A percentile compares a stretch with the other conserved stretches of the same genome.
Evolutionary conservation across 2,113 vertebrate genomes (phyloP).

Genomic region (Lophura nycthemera): DNA sequence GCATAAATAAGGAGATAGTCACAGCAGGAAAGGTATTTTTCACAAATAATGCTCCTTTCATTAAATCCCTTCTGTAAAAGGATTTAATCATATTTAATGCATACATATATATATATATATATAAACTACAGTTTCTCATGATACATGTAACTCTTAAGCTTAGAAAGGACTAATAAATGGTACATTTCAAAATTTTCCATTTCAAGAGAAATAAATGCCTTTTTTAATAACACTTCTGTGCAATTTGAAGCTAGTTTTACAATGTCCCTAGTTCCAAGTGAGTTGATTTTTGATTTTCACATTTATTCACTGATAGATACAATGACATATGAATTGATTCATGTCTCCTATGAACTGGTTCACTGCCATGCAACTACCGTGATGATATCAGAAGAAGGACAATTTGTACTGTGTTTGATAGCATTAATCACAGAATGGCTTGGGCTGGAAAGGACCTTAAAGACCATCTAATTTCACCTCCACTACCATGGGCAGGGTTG

Average conservation of each 20-base stretch:
- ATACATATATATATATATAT: not conserved
- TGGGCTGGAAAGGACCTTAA: no score
- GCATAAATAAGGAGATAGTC: not conserved
- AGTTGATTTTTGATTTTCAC: not conserved
- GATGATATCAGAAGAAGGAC: accelerated
- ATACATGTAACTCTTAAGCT: not conserved
- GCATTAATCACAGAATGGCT: no score
- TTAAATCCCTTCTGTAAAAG: not conserved
- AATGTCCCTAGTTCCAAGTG: not conserved
- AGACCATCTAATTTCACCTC: no score
- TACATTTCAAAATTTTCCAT: not conserved
- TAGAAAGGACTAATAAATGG: not conserved
- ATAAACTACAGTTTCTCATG: not conserved
- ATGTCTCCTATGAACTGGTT: not conserved
- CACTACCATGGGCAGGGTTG: no score
- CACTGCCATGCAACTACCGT: not conserved
- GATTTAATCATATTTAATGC: not conserved
- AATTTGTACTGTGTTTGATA: not conserved
- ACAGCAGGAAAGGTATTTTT: not conserved
- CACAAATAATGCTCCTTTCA: not conserved
- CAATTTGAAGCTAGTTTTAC: not conserved
- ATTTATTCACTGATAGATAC: not conserved
- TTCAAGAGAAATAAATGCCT: not conserved
- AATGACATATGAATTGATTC: not conserved
- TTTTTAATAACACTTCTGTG: not conserved